phyloP scores from a whole-genome alignment of 1,140 invertebrate genomes.

The Neodiprion virginianus region DNA sequence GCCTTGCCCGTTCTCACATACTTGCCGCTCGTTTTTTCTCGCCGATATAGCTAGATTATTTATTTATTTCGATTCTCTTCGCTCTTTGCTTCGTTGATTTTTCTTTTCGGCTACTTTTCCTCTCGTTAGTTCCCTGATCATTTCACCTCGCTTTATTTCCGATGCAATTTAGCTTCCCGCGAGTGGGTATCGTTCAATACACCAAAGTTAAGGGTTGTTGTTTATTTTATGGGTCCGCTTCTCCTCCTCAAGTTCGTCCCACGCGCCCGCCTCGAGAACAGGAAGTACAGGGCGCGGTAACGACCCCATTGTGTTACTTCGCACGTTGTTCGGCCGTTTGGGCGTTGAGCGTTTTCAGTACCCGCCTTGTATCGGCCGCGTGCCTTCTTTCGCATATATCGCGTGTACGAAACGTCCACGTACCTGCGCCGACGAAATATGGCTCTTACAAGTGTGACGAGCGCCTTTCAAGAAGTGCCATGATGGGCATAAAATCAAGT shows the following conservation, averaged over 20 bases:
- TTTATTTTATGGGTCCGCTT: conserved; percentile 4
- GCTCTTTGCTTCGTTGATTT: neutral
- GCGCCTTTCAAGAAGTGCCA: neutral
- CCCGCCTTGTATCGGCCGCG: neutral
- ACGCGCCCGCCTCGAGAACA: neutral
- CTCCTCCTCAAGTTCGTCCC: neutral
- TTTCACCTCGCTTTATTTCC: too few relatives aligned
- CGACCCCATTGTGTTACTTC: conserved; percentile 4
- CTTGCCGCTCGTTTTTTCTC: neutral
- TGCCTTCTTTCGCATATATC: neutral
- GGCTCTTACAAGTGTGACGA: too few relatives aligned
- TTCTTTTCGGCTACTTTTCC: too few relatives aligned
- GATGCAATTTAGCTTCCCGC: too few relatives aligned
- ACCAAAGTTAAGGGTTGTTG: neutral
- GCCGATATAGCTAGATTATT: neutral
- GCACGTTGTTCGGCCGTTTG: neutral
- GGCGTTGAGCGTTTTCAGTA: neutral
- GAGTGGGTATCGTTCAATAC: neutral
- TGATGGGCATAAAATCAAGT: neutral
- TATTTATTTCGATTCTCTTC: neutral
- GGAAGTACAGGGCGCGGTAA: neutral
- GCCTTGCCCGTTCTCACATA: neutral
- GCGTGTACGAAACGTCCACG: too few relatives aligned
- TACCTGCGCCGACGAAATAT: too few relatives aligned
- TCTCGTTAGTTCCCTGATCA: too few relatives aligned